Conservation (phyloP, 92 coral and sea anemone genomes). For the Muricea muricata region DNA sequence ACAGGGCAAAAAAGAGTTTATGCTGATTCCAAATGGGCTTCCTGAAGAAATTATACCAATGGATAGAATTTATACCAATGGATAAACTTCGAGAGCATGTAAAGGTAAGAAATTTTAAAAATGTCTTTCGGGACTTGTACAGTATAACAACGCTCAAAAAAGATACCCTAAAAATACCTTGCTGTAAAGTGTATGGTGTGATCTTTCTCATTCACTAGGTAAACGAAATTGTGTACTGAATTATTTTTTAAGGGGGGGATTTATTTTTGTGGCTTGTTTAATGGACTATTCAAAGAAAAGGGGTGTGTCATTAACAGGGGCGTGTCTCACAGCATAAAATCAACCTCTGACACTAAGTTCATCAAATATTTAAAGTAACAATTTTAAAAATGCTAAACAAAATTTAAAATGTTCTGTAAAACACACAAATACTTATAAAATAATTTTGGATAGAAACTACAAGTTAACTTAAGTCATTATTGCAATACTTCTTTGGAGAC, state of each 20-base stretch:
- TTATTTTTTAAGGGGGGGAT: background rate
- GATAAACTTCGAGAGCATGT: slow-evolving; percentile 55
- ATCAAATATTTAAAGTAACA: no score
- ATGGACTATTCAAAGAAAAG: no score
- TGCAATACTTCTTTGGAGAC: background rate
- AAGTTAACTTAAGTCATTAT: no score
- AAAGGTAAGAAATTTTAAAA: slow-evolving; percentile 39
- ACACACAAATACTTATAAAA: no score
- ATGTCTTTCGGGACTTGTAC: background rate
- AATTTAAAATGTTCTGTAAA: no score
- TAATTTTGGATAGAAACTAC: no score
- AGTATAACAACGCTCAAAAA: background rate
- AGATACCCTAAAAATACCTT: background rate
- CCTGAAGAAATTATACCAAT: slow-evolving; percentile 48
- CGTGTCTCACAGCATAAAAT: no score
- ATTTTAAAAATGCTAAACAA: no score
- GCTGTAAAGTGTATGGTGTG: background rate
- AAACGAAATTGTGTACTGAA: background rate
- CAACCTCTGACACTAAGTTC: no score
- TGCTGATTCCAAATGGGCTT: slow-evolving; percentile 45
- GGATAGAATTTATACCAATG: slow-evolving; percentile 49
- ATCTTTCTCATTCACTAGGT: background rate
- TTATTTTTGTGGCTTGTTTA: no score
- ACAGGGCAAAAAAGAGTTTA: slow-evolving; percentile 33
- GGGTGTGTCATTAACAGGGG: no score